Evolutionary conservation across 2,888 invertebrate species (phyloP), one percentile per base, ranked within the genome.

Genomic region (Coenonympha arcania): DNA sequence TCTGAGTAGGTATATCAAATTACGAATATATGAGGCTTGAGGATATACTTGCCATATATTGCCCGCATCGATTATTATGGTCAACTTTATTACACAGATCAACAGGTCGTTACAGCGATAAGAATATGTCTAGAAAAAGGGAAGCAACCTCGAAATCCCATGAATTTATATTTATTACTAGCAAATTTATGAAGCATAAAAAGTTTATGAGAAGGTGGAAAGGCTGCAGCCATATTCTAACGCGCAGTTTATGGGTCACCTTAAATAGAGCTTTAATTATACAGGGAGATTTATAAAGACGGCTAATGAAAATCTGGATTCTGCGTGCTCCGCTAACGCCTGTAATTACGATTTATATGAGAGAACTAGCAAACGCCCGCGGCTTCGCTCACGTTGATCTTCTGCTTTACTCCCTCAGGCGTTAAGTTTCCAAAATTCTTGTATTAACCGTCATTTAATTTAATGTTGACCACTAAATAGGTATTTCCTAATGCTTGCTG

Each of bases 111-210:
- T 50, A 41, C 28, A 34, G 54, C 61, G 56, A 55, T 70, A 71
- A 68, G 65, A 69, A 69, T 68, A 72, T 69, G 65, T 63, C 65
- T 63, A 60, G 61, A 66, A 64, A 73, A 71, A 70, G 68, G 68
- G 66, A 69, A 63, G n/a, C 63, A 73, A 71, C 72, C 77, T 76
- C 73, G 68, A 65, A 70, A 75, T 71, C 62, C 74, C 79, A 77
- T 83, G 82, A 82, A 82, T 80, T 79, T 78, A 73, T 79, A 81
- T 82, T 80, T 81, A 81, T 79, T 76, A 67, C 76, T 65, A 60
- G 66, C 66, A 68, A 76, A 81, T 85, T 84, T 84, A 85, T 82
- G 84, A 77, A 75, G 76, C 85, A 81, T 85, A 79, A 84, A 83
- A 77, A 67, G 55, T 79, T 85, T 84, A 85, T 69, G 81, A 76